phyloP scores from a whole-genome alignment of 2,113 vertebrate species.

The Lanius ludovicianus region DNA sequence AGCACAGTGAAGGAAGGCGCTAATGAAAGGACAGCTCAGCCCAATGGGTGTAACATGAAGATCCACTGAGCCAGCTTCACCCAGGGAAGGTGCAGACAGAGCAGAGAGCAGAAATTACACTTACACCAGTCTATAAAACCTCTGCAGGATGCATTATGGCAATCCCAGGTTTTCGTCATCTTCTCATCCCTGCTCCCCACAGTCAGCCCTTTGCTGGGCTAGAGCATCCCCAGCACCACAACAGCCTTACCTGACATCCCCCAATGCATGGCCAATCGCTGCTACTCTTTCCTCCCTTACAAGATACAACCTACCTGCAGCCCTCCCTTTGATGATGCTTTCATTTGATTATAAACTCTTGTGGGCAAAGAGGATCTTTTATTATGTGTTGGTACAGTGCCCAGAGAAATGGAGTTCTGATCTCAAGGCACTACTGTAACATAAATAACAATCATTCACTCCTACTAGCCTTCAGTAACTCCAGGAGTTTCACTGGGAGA shows the following conservation, averaged over 20 bases:
- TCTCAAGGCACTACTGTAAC: conserved; percentile 20
- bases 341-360: conserved; percentile 11
- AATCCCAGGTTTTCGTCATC: background rate
- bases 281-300: background rate
- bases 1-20: background rate
- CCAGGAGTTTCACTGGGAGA: conserved; percentile 27
- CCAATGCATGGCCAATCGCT: background rate
- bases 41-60: background rate
- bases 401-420: conserved; percentile 44
- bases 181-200: background rate
- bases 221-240: background rate
- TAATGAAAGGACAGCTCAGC: background rate
- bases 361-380: background rate
- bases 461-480: conserved; percentile 5
- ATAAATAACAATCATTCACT: conserved; percentile 62
- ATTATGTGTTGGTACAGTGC: conserved; percentile 13
- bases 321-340: background rate
- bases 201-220: background rate
- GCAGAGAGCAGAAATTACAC: background rate
- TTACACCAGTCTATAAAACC: background rate
- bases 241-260: background rate
- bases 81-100: background rate
- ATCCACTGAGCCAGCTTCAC: background rate
- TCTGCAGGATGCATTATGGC: background rate
- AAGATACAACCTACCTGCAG: background rate